phyloP scores from a whole-genome alignment of 2,888 invertebrate species.

The Notodonta ziczac region DNA sequence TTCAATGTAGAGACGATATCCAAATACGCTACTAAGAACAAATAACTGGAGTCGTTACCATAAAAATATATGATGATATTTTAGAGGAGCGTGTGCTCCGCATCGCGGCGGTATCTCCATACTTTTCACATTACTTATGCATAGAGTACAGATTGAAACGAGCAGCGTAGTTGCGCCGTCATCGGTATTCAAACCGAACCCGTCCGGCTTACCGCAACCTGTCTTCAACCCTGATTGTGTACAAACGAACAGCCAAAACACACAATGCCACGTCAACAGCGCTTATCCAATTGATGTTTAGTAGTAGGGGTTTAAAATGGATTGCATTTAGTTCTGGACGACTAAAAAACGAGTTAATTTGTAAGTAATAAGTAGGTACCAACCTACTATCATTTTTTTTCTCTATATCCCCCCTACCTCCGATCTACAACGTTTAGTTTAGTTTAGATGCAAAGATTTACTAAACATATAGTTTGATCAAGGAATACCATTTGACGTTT shows the following conservation, averaged over 20 bases:
- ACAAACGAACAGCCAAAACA: slow-evolving; percentile 1
- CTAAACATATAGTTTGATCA: no score
- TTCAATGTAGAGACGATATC: neutral
- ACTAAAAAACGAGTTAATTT: neutral
- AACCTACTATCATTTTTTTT: no score
- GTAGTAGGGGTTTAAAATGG: neutral
- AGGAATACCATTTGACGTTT: no score
- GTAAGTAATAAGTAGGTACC: no score
- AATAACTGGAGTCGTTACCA: slow-evolving; percentile 74
- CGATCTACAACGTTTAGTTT: no score
- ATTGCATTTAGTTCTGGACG: neutral
- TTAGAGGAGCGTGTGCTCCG: slow-evolving; percentile 72
- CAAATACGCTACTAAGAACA: slow-evolving; percentile 53
- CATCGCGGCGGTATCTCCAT: slow-evolving; percentile 73
- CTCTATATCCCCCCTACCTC: no score
- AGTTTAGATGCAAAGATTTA: no score
- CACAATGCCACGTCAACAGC: neutral
- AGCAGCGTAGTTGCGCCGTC: slow-evolving; percentile 73
- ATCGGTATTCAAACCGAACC: slow-evolving; percentile 76
- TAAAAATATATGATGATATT: slow-evolving; percentile 79
- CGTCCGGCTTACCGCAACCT: slow-evolving; percentile 58
- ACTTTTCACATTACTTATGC: slow-evolving; percentile 84
- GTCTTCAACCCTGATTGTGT: slow-evolving; percentile 13
- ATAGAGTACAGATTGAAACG: slow-evolving; percentile 83
- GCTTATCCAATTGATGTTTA: neutral